Conservation (phyloP, 2,888 invertebrate genomes). For the Opisthograptis luteolata region DNA sequence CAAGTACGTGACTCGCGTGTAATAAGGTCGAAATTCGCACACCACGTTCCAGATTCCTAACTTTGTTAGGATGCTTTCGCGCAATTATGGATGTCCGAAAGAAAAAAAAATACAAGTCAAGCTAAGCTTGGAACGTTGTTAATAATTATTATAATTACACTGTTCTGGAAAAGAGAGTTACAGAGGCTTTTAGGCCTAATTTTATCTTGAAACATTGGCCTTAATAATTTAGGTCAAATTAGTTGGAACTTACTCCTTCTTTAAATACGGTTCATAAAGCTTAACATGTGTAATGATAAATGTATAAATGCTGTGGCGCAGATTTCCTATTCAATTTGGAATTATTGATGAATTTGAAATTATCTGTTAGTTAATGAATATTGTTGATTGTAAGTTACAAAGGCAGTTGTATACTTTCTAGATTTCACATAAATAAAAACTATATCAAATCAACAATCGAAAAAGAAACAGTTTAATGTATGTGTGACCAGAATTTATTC, state of each 20-base stretch:
- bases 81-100: conserved; percentile 56
- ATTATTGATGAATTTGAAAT: no score
- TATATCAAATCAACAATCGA: no score
- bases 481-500: no score
- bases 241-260: not conserved
- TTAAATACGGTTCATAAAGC: no score
- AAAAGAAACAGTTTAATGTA: no score
- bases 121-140: conserved; percentile 5
- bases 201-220: not conserved
- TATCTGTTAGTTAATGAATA: no score
- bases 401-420: no score
- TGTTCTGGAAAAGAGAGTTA: not conserved
- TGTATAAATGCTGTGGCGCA: no score
- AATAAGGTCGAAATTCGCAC: conserved; percentile 50
- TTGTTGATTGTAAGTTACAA: no score
- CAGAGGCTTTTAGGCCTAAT: not conserved
- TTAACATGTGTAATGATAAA: no score
- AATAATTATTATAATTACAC: conserved; percentile 9
- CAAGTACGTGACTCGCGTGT: conserved; percentile 58
- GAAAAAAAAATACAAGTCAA: conserved; percentile 36
- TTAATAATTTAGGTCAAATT: not conserved
- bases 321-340: no score
- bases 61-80: conserved; percentile 57
- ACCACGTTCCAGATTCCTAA: conserved; percentile 58
- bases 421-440: no score